phyloP scores from a whole-genome alignment of 2,888 invertebrate genomes.

The Ophraella communa region DNA sequence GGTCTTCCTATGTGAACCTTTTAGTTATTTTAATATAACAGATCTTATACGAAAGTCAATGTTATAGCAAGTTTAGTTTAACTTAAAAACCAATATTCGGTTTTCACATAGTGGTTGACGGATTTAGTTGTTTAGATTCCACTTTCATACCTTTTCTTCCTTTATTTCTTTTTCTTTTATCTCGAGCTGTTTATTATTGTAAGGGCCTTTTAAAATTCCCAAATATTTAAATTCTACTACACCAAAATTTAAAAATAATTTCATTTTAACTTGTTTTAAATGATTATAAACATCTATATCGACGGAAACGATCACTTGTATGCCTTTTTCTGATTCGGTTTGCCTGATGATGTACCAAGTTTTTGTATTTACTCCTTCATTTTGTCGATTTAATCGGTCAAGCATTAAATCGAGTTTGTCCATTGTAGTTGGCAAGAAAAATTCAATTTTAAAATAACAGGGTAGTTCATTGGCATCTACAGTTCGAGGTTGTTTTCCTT shows the following conservation, averaged over 20 bases:
- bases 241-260: slow-evolving; percentile 21
- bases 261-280: slow-evolving; percentile 3
- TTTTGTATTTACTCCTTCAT: slow-evolving; percentile 10
- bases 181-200: not conserved
- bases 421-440: slow-evolving; percentile 7
- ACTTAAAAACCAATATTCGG: not conserved
- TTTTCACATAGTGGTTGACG: not conserved
- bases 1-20: no score
- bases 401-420: slow-evolving; percentile 14
- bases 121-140: not conserved
- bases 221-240: slow-evolving; percentile 7
- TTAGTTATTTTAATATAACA: no score
- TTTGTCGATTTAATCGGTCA: slow-evolving; percentile 19
- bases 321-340: not conserved
- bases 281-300: slow-evolving; percentile 5
- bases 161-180: not conserved
- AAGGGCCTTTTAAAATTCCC: slow-evolving; percentile 9
- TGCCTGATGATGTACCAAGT: slow-evolving; percentile 18
- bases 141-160: not conserved
- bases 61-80: no score
- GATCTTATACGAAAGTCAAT: no score
- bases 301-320: slow-evolving; percentile 1
- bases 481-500: not conserved
- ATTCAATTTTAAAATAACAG: slow-evolving; percentile 11
- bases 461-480: slow-evolving; percentile 9